Percentiles rank a stretch among this genome's conserved stretches.
These are phyloP conservation scores for Poecilia picta DNA, from an alignment of 2,797 vertebrate species.

Conservation along the genomic window DNA sequence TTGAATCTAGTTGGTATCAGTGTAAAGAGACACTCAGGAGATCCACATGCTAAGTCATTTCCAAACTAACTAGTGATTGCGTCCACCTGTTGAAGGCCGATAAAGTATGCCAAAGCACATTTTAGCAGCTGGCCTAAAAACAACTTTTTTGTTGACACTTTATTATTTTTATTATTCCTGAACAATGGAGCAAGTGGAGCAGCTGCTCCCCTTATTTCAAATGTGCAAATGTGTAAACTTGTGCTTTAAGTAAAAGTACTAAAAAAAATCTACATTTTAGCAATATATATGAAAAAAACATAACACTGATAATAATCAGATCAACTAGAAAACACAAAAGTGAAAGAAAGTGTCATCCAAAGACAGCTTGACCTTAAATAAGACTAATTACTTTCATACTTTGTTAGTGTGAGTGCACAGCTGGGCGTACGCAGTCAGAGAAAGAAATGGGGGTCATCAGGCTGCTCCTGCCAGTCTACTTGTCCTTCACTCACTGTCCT, in stretches of 20 bases:
- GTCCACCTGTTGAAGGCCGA: too few species aligned
- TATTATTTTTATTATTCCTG: background rate
- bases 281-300: background rate
- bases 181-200: background rate
- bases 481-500: constrained; percentile 16
- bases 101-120: background rate
- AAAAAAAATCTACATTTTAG: background rate
- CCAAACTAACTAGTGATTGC: constrained; percentile 33
- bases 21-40: background rate
- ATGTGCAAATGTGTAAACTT: background rate
- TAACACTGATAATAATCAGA: background rate
- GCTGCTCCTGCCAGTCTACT: constrained; percentile 1
- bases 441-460: constrained; percentile 15
- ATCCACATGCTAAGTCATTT: constrained; percentile 34
- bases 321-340: background rate
- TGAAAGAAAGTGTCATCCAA: background rate
- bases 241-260: background rate
- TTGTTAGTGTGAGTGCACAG: constrained; percentile 11
- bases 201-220: background rate
- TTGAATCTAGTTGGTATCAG: constrained; percentile 47
- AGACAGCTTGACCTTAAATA: background rate
- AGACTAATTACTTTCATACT: background rate
- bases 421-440: constrained; percentile 3
- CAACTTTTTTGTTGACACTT: background rate
- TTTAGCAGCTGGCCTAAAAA: background rate